Conservation (phyloP, 2,888 invertebrate genomes). For the Pasiphila rectangulata region DNA sequence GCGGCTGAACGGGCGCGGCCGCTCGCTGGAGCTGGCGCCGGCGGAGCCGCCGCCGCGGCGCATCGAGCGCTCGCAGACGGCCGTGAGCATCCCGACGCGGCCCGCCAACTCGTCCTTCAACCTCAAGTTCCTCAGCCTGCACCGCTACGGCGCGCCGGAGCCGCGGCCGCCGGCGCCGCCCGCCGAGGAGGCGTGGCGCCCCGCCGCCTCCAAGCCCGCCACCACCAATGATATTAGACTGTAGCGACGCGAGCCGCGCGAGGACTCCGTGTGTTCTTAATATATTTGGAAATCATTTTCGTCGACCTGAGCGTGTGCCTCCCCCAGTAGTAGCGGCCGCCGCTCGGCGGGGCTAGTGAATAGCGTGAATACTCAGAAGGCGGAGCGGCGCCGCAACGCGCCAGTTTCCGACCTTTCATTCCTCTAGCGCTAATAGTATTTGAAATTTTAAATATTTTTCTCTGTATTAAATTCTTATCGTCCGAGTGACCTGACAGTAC, state of each 20-base stretch:
- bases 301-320: slow-evolving; percentile 71
- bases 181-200: slow-evolving; percentile 24
- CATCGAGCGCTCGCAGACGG: slow-evolving; percentile 70
- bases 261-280: slow-evolving; percentile 61
- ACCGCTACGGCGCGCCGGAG: slow-evolving; percentile 64
- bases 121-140: slow-evolving; percentile 69
- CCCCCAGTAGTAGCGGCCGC: slow-evolving; percentile 47
- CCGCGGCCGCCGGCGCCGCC: slow-evolving; percentile 24
- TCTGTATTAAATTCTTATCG: slow-evolving; percentile 36
- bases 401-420: slow-evolving; percentile 61
- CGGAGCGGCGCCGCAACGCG: slow-evolving; percentile 51
- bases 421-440: slow-evolving; percentile 67
- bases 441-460: slow-evolving; percentile 54
- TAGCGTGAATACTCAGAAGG: slow-evolving; percentile 75
- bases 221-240: slow-evolving; percentile 63
- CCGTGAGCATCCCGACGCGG: slow-evolving; percentile 61
- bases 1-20: slow-evolving; percentile 65
- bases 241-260: slow-evolving; percentile 39
- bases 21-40: slow-evolving; percentile 65
- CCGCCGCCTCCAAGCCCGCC: slow-evolving; percentile 45
- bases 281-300: slow-evolving; percentile 66
- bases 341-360: slow-evolving; percentile 30
- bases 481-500: slow-evolving; percentile 53
- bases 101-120: slow-evolving; percentile 68
- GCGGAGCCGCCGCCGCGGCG: slow-evolving; percentile 49